phyloP scores from a whole-genome alignment of 2,888 invertebrate genomes.

The Psylliodes chrysocephalus region DNA sequence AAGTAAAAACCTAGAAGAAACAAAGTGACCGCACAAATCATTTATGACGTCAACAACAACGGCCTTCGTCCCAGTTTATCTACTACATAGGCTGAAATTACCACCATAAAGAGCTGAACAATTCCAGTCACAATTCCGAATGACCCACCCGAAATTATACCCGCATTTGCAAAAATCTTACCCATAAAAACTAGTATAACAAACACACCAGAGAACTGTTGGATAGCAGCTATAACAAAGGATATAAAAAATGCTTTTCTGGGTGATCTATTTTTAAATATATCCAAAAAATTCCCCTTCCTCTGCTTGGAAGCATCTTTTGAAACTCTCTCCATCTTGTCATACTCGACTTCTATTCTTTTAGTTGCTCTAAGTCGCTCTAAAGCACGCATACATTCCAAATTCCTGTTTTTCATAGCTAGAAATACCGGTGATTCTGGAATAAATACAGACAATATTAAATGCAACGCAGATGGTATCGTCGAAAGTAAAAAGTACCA shows the following conservation, averaged over 20 bases:
- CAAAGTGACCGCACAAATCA: constrained; percentile 70
- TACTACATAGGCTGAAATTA: constrained; percentile 76
- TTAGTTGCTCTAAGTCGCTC: constrained; percentile 26
- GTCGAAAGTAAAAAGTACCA: constrained; percentile 31
- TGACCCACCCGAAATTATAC: constrained; percentile 70
- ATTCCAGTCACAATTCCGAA: constrained; percentile 80
- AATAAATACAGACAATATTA: constrained; percentile 37
- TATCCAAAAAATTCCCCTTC: constrained; percentile 27
- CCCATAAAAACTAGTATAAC: constrained; percentile 81
- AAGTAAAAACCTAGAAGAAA: constrained; percentile 41
- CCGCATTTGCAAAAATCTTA: constrained; percentile 76
- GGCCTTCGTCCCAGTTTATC: constrained; percentile 79
- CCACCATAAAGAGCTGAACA: constrained; percentile 78
- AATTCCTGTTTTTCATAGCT: constrained; percentile 63
- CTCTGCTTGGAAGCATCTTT: neutral
- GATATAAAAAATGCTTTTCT: constrained; percentile 73
- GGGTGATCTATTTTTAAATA: constrained; percentile 20
- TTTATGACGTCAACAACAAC: constrained; percentile 72
- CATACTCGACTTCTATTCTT: constrained; percentile 16
- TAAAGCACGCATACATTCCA: constrained; percentile 71
- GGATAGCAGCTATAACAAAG: constrained; percentile 81
- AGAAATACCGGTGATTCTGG: constrained; percentile 51
- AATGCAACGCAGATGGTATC: constrained; percentile 34
- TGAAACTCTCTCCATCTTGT: constrained; percentile 2
- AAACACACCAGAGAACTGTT: constrained; percentile 81